A percentile compares a stretch with the other conserved stretches of the same genome.
These are phyloP conservation scores for Myiagra hebetior DNA, from an alignment of 2,113 vertebrate genomes.

Conservation along the genomic window DNA sequence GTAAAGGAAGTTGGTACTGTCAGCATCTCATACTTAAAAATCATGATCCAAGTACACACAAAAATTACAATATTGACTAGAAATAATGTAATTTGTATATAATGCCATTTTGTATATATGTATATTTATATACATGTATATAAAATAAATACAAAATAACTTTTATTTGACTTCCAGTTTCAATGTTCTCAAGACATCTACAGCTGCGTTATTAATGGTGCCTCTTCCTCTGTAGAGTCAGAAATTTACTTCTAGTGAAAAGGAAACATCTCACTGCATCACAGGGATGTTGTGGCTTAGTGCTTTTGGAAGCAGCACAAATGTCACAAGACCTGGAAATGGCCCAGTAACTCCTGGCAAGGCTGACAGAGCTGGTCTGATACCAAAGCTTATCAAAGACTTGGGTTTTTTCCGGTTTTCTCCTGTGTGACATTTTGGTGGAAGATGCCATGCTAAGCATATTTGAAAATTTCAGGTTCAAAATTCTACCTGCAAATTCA, in stretches of 20 bases:
- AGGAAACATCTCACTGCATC: background rate
- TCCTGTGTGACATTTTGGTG: background rate
- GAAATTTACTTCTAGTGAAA: background rate
- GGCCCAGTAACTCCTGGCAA: background rate
- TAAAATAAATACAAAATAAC: background rate
- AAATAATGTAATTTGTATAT: background rate
- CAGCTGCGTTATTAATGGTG: background rate
- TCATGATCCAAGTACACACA: background rate
- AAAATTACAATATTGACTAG: background rate
- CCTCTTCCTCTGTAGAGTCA: background rate
- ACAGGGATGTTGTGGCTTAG: background rate
- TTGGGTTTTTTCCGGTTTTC: background rate
- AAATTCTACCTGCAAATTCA: background rate
- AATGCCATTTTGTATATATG: background rate
- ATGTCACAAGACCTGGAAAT: background rate
- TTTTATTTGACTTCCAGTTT: background rate
- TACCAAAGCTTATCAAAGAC: background rate
- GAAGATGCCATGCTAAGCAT: background rate
- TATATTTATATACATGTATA: conserved; percentile 15
- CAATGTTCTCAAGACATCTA: background rate
- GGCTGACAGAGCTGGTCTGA: background rate
- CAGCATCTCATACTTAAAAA: background rate
- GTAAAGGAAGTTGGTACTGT: background rate
- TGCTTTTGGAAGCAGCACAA: background rate
- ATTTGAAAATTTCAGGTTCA: background rate